These are phyloP conservation scores for Montipora foliosa DNA, from an alignment of 64 coral and sea anemone genomes.

Conservation along the genomic window DNA sequence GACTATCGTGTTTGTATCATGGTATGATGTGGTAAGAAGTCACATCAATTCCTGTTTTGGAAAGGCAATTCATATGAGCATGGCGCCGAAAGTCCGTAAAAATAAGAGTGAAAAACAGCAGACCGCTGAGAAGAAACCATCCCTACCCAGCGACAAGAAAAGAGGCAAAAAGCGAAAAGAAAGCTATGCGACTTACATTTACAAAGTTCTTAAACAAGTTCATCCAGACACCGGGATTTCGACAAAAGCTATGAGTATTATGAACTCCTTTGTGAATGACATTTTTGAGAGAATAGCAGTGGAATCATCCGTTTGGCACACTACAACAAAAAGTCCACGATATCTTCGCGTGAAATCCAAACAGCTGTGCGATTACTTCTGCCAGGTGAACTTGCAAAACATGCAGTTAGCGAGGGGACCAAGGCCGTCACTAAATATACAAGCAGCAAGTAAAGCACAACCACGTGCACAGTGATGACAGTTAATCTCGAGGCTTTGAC, in stretches of 20 bases:
- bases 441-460: conserved; percentile 50
- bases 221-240: conserved; percentile 78
- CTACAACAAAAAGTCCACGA: conserved; percentile 65
- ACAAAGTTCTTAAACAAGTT: conserved; percentile 71
- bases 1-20: not conserved
- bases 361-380: conserved; percentile 73
- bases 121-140: not conserved
- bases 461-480: no score
- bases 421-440: conserved; percentile 77
- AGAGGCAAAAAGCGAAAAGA: conserved; percentile 36
- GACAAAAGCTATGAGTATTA: conserved; percentile 69
- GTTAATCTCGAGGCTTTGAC: no score
- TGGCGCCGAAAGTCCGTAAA: conserved; percentile 35
- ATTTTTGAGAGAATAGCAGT: conserved; percentile 68
- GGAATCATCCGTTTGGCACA: conserved; percentile 60
- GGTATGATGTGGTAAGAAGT: no score
- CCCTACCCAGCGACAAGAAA: conserved; percentile 56
- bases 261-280: conserved; percentile 78
- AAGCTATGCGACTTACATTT: conserved; percentile 72
- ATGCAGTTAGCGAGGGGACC: conserved; percentile 71
- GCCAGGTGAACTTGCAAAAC: conserved; percentile 70
- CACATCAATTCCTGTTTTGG: no score
- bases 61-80: not conserved
- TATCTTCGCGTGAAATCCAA: conserved; percentile 67
- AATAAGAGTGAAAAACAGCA: conserved; percentile 5